Conservation (phyloP, 2,797 vertebrate genomes). For the Falco columbarius region DNA sequence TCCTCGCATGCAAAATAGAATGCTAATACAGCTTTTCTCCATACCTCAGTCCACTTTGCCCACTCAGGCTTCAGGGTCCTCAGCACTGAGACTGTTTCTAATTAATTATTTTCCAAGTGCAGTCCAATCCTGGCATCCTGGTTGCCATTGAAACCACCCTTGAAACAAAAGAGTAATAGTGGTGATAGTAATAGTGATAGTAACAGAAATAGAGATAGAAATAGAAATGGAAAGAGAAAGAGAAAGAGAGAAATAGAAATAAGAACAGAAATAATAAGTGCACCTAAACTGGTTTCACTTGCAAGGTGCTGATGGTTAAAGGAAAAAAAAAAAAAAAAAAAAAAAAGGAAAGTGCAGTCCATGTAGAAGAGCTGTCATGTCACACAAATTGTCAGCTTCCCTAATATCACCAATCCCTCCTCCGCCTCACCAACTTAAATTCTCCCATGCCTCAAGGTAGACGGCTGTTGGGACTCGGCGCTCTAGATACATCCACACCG, state of each 20-base stretch:
- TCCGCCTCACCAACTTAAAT: conserved; percentile 47
- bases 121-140: not conserved
- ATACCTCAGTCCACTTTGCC: not conserved
- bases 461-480: not conserved
- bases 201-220: not conserved
- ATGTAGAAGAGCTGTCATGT: conserved; percentile 23
- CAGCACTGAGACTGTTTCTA: not conserved
- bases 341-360: not conserved
- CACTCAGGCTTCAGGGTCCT: not conserved
- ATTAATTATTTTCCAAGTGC: conserved; percentile 22
- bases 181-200: not conserved
- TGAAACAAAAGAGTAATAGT: not conserved
- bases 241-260: not conserved
- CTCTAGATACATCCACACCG: conserved; percentile 48
- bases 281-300: not conserved
- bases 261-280: not conserved
- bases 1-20: conserved; percentile 17
- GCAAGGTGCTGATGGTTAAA: not conserved
- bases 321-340: not conserved
- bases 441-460: conserved; percentile 59
- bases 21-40: conserved; percentile 11
- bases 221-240: not conserved
- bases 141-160: not conserved
- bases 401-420: conserved; percentile 45
- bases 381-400: conserved; percentile 42